These are phyloP conservation scores for Catharus minimus DNA, from an alignment of 2,113 vertebrate genomes.

Conservation along the genomic window DNA sequence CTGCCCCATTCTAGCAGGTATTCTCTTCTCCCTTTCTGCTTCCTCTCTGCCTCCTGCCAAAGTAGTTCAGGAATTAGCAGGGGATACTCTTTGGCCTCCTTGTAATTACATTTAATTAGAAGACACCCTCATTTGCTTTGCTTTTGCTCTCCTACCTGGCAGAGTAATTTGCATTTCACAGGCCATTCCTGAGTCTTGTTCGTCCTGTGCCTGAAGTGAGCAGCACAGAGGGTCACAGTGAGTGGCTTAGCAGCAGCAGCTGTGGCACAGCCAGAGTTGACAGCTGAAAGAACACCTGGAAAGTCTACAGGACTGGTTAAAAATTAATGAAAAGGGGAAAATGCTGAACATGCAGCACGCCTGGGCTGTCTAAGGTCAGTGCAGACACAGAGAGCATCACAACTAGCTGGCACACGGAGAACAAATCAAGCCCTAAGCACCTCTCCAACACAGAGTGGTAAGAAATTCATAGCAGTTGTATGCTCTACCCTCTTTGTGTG, in stretches of 20 bases:
- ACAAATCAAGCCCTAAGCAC: neutral
- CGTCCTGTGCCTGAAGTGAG: neutral
- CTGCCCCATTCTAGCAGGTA: neutral
- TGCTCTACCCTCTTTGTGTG: neutral
- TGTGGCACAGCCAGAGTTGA: neutral
- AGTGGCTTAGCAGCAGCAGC: neutral
- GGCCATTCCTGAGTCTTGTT: neutral
- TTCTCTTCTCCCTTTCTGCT: neutral
- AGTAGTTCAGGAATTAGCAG: slow-evolving; percentile 12
- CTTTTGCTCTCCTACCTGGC: neutral
- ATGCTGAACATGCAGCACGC: neutral
- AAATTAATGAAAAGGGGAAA: neutral
- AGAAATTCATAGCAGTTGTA: neutral
- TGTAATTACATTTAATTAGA: slow-evolving; percentile 8
- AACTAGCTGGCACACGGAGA: neutral
- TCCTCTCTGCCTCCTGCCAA: neutral
- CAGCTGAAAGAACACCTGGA: neutral
- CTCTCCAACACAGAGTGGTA: neutral
- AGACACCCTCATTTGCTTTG: neutral
- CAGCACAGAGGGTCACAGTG: neutral
- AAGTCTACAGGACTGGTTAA: neutral
- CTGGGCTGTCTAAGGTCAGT: neutral
- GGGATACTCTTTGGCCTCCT: neutral
- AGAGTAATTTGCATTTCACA: neutral
- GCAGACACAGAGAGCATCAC: neutral